phyloP scores from a whole-genome alignment of 2,797 vertebrate genomes.

The Dicrostonyx torquatus region DNA sequence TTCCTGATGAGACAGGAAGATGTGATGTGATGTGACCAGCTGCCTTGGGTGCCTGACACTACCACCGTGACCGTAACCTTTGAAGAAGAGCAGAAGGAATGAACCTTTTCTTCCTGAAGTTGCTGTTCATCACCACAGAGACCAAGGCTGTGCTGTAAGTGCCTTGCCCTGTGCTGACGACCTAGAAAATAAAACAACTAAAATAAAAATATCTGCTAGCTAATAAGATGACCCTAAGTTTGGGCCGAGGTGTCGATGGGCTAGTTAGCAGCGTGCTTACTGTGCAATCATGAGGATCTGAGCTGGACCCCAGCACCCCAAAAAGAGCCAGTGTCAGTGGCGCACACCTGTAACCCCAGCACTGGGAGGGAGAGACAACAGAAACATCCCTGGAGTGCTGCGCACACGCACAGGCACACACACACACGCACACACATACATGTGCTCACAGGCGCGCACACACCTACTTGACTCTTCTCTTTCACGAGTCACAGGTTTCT shows the following conservation, averaged over 20 bases:
- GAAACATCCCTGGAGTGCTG: not conserved
- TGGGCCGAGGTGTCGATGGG: not conserved
- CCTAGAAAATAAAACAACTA: constrained; percentile 41
- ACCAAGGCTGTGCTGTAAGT: not conserved
- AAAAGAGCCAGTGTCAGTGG: not conserved
- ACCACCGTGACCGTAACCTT: not conserved
- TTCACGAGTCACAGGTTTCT: constrained; percentile 7
- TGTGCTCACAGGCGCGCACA: no score
- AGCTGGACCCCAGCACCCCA: not conserved
- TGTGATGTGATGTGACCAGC: not conserved
- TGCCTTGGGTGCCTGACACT: not conserved
- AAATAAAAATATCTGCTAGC: constrained; percentile 13
- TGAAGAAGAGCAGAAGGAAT: not conserved
- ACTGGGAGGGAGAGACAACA: not conserved
- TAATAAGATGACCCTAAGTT: constrained; percentile 28
- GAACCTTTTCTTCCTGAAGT: not conserved
- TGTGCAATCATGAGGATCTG: not conserved
- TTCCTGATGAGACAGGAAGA: not conserved
- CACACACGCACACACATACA: no score
- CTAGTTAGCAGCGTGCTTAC: not conserved
- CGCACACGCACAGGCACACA: not conserved
- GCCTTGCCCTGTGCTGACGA: constrained; percentile 18
- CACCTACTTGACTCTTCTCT: not conserved
- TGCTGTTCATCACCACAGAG: not conserved
- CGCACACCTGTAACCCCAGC: not conserved